Conservation (phyloP, 1,140 invertebrate species). For the Heliconius hermathena region DNA sequence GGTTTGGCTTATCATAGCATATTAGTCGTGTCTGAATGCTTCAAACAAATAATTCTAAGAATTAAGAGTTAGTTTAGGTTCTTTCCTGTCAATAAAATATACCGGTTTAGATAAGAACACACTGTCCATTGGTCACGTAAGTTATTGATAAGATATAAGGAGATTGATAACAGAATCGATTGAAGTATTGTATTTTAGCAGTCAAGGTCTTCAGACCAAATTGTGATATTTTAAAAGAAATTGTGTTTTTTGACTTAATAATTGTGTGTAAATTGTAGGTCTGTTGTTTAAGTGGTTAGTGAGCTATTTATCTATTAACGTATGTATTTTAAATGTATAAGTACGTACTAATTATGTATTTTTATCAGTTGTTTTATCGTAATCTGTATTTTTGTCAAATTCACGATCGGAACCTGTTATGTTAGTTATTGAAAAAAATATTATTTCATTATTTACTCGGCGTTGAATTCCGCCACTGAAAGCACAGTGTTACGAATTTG, state of each 20-base stretch:
- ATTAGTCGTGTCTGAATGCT: background rate
- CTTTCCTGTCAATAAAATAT: background rate
- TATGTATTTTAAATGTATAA: background rate
- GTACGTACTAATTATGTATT: too few relatives aligned
- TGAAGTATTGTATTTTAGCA: background rate
- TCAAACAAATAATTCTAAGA: background rate
- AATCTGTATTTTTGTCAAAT: background rate
- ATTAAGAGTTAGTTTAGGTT: background rate
- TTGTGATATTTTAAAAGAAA: background rate
- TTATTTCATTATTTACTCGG: too few relatives aligned
- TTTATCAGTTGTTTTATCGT: background rate
- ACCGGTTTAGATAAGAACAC: slow-evolving; percentile 1
- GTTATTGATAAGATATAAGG: slow-evolving; percentile 3
- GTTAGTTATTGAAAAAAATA: too few relatives aligned
- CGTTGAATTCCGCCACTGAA: background rate
- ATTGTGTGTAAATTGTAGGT: background rate
- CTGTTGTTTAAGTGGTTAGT: background rate
- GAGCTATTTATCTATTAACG: too few relatives aligned
- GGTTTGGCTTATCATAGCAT: background rate
- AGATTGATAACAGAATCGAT: slow-evolving; percentile 4
- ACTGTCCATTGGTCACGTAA: slow-evolving; percentile 1
- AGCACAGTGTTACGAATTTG: too few relatives aligned
- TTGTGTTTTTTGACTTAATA: background rate
- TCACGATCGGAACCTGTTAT: background rate
- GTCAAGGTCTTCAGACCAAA: background rate